Evolutionary conservation across 2,797 vertebrate species (phyloP).

Genomic region (Orientallactaga sibirica): DNA sequence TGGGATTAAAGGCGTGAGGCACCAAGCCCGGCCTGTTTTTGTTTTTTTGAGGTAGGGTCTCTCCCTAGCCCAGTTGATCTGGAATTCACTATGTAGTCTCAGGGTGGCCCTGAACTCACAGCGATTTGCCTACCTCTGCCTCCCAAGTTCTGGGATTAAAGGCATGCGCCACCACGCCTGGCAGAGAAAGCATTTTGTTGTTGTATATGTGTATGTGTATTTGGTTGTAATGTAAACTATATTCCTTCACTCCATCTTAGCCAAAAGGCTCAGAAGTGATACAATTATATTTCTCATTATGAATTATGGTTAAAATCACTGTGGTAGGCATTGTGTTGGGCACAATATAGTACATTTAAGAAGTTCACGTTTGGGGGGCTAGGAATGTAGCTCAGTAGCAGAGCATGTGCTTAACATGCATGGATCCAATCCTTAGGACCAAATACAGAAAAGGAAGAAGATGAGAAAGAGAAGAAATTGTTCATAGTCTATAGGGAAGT

Average conservation of each 20-base stretch:
- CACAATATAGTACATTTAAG: neutral
- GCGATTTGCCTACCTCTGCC: no score
- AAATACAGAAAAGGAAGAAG: neutral
- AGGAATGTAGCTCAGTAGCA: neutral
- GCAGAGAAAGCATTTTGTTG: constrained; percentile 6
- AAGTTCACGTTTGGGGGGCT: neutral
- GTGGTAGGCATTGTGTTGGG: neutral
- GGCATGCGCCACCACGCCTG: no score
- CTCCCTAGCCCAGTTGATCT: no score
- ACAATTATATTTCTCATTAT: neutral
- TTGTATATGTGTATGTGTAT: neutral
- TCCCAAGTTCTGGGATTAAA: no score
- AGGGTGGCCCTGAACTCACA: no score
- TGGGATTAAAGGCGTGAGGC: no score
- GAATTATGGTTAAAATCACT: neutral
- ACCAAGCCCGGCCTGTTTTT: no score
- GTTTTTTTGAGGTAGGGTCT: no score
- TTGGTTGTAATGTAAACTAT: neutral
- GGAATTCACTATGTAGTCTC: no score
- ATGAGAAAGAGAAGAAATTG: neutral
- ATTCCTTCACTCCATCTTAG: neutral
- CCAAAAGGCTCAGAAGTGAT: neutral
- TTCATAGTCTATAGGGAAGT: neutral
- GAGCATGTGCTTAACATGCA: neutral
- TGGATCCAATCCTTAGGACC: neutral